Evolutionary conservation across 2,888 invertebrate genomes (phyloP).

Genomic region (Abscondita cerata): DNA sequence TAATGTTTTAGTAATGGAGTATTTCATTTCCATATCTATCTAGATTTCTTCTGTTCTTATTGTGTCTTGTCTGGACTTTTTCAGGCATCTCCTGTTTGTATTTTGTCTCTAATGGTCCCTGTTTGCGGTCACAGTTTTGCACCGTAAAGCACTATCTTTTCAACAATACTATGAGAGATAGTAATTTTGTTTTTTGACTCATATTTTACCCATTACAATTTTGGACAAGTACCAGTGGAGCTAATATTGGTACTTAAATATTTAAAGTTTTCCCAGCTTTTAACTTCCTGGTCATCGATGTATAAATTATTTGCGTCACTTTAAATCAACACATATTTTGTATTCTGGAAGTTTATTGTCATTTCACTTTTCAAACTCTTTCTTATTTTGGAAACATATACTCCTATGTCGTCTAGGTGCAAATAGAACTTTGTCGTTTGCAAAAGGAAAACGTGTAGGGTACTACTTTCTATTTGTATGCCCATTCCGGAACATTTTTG

Average conservation of each 20-base stretch:
- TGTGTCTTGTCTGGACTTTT: neutral
- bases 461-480: neutral
- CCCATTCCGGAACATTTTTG: conserved; percentile 1
- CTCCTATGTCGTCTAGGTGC: neutral
- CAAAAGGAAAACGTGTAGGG: neutral
- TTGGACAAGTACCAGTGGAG: neutral
- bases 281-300: too few relatives aligned
- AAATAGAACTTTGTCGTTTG: conserved; percentile 7
- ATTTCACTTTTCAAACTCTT: conserved; percentile 5
- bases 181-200: too few relatives aligned
- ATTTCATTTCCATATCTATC: too few relatives aligned
- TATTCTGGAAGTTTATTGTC: conserved; percentile 9
- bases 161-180: too few relatives aligned
- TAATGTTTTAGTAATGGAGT: neutral
- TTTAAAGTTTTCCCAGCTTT: too few relatives aligned
- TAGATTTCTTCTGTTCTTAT: neutral
- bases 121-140: too few relatives aligned
- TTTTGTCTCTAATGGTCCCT: too few relatives aligned
- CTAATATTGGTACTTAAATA: too few relatives aligned
- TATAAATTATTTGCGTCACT: too few relatives aligned
- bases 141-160: too few relatives aligned
- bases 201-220: neutral
- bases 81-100: too few relatives aligned
- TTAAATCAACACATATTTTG: neutral
- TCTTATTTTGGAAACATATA: neutral